A percentile compares a stretch with the other conserved stretches of the same genome.
These are phyloP conservation scores for Neuroterus valhalla DNA, from an alignment of 1,140 invertebrate genomes.

Conservation along the genomic window DNA sequence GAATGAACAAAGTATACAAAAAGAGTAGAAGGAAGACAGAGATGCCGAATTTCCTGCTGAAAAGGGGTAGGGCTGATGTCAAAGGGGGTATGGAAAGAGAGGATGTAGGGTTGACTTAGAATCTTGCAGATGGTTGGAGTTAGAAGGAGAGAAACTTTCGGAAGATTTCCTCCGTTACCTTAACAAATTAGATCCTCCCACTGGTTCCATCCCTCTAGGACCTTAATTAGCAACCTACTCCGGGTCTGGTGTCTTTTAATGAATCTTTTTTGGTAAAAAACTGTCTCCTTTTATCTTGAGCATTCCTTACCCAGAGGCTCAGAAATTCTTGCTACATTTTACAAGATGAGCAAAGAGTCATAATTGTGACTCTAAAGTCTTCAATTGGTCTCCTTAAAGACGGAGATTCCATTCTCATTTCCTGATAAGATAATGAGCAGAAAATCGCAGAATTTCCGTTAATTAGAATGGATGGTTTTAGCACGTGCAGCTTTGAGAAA, in stretches of 20 bases:
- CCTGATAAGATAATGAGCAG: not conserved
- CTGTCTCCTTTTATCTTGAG: conserved; percentile 23
- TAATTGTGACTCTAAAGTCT: not conserved
- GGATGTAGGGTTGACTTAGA: not conserved
- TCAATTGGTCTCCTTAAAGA: conserved; percentile 28
- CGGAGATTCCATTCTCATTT: not conserved
- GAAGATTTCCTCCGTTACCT: conserved; percentile 51
- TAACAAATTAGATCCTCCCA: conserved; percentile 54
- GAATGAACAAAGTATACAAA: not conserved
- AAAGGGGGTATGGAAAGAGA: not conserved
- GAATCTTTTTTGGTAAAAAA: conserved; percentile 34
- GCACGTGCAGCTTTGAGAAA: conserved; percentile 27
- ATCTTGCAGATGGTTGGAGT: conserved; percentile 12
- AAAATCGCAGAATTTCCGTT: not conserved
- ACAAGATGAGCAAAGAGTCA: not conserved
- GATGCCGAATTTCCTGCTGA: conserved; percentile 1
- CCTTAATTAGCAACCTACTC: conserved; percentile 49
- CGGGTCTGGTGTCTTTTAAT: conserved; percentile 36
- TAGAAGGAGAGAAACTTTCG: conserved; percentile 37
- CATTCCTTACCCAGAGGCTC: conserved; percentile 8
- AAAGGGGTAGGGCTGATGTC: not conserved
- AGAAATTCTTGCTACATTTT: conserved; percentile 10
- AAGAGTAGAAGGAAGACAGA: conserved; percentile 2
- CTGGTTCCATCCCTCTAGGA: conserved; percentile 28
- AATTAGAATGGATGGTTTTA: not conserved